Base-by-base conservation (phyloP, 2,888 invertebrate genomes). In the Ceraclea dissimilis region DNA sequence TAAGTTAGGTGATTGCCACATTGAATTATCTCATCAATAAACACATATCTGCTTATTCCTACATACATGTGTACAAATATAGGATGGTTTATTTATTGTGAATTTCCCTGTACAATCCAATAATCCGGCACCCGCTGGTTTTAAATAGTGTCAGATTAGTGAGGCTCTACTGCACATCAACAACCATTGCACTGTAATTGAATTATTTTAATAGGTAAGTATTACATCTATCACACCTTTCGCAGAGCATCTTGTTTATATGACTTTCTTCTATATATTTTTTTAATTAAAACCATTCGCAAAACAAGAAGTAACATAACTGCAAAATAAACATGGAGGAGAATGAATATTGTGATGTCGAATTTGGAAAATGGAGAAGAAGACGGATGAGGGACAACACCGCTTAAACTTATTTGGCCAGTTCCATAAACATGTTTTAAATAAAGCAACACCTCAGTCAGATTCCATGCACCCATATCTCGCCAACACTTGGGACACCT, bases 301-400 rank as follows among this genome's bases (percentile, higher is more conserved):
- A 88, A 83, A 62, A 89, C 86, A 67, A 90, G 68, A 65, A 87
- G 76, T 70, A 93, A 80, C 70, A 90, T 84, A 65, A 82, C 71
- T 66, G 87, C 84, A 69, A 88, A 88, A 68, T 82, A 80, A 66
- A 85, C 75, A 73, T 89, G 89, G 66, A 90, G 76, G 63, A 88
- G 74, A 71, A 88, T 83, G 70, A 87, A 84, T 74, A 89, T 81
- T 68, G 87, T 84, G 70, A 88, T 82, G 70, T 89, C 89, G 70
- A 84, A 75, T 67, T 78, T 74, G 65, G 82, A 83, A 70, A 85
- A 81, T 51, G 81, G 78, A 58, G 66, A 39, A 68, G 65, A 16
- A 10, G 20, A 47, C 68, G 67, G 52, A 67, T 69, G 54, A 66
- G 8, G 68, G 60, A 4, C 71, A 10, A 53, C 73, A 63, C 81